phyloP scores from a whole-genome alignment of 2,888 invertebrate genomes.

The Sympetrum striolatum region DNA sequence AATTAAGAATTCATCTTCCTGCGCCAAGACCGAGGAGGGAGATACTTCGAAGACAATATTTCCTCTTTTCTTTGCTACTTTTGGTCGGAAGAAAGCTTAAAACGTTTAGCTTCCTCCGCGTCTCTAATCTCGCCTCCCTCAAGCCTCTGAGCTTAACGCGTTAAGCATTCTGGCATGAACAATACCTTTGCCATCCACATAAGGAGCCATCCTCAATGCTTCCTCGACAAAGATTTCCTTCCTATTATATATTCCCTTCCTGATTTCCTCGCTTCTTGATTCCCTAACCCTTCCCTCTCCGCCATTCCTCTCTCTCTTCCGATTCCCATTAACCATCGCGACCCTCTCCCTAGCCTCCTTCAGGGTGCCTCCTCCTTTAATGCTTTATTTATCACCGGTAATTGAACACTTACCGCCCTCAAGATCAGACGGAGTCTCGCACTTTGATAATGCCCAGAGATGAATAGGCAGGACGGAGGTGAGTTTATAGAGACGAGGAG shows the following conservation, averaged over 20 bases:
- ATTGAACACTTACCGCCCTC: conserved; percentile 42
- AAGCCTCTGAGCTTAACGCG: background rate
- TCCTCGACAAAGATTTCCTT: conserved; percentile 23
- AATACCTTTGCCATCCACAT: conserved; percentile 9
- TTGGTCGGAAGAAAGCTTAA: background rate
- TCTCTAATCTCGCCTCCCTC: background rate
- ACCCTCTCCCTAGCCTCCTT: background rate
- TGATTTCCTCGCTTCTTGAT: conserved; percentile 11
- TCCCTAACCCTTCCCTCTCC: background rate
- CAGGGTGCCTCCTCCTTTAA: background rate
- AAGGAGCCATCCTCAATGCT: conserved; percentile 5
- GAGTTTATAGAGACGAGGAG: conserved; percentile 12
- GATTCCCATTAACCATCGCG: background rate
- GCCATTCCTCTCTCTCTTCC: background rate
- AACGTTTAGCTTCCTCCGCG: background rate
- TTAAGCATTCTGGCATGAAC: conserved; percentile 8
- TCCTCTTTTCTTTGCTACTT: background rate
- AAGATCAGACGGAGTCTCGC: conserved; percentile 26
- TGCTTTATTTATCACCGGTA: conserved; percentile 44
- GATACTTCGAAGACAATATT: background rate
- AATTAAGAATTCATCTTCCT: background rate
- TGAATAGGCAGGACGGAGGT: conserved; percentile 10
- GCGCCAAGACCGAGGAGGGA: background rate
- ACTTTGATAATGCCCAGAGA: conserved; percentile 30
- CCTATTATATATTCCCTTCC: conserved; percentile 14